Evolutionary conservation across 2,113 vertebrate genomes (phyloP), one percentile per base, ranked within the genome.

Genomic region (Platycercus adscitus): DNA sequence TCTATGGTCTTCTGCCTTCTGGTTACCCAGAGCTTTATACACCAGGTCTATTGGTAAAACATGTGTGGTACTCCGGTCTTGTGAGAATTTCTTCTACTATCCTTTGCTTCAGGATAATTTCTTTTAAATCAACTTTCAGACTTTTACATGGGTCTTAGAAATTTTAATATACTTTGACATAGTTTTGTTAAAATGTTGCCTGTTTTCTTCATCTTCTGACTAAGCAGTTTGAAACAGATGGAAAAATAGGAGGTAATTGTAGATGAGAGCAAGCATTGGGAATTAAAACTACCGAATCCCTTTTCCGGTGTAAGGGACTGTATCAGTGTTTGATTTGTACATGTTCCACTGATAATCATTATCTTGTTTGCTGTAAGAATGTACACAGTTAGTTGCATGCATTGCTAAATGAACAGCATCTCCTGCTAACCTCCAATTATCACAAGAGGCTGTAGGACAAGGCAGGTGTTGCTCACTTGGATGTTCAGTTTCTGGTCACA

Each of bases 131-230:
- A 72, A 49, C 13, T 28, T 81, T 44, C 52, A 79, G 47, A 52
- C 18, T 33, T 94, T 46, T 71, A 65, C 13, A 19, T 1, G 6
- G 43, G 7, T 25, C 63, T 77, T 61, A 49, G 28, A 86, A 91
- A 82, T 89, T 43, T 76, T 65, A 80, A 60, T 69, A 28, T 28
- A 13, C 31, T 31, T 56, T 83, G 56, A 31, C 10, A 11, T 3
- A 76, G 21, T 31, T 68, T 58, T 85, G 20, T 85, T 82, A 64
- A 91, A 82, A 89, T 7, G 14, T 56, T 72, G 88, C 43, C 71
- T 88, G 47, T 25, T 95, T 87, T 79, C 55, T 63, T 79, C 24
- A n/a, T 60, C 33, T 89, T 85, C 84, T 68, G 43, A 61, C 33
- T 76, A 50, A 60, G 35, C 12, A 70, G 35, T 12, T 10, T 41